Base-by-base conservation (phyloP, 2,797 vertebrate species). In the Molossus alvarezi region DNA sequence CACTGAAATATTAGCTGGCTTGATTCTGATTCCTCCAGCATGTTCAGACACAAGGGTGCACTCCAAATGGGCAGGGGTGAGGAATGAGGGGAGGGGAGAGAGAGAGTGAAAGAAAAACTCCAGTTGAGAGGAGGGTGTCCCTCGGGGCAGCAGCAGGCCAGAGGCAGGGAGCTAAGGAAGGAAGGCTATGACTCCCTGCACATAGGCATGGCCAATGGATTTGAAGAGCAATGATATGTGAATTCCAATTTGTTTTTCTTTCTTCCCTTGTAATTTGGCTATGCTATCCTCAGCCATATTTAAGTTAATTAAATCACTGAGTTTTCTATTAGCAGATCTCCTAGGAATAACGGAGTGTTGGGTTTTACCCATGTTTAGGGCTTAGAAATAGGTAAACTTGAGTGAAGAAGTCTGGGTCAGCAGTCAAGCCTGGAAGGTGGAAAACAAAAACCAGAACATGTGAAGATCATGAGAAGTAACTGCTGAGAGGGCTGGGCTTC, bases 201-300 rank as follows among this genome's bases (percentile, higher is more conserved):
- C 37, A 29, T 5, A 69, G 45, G 10, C 1, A 0, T 45, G 53
- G 14, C 60, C 37, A n/a, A 4, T 69, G 73, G 51, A 73, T 62
- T 73, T 72, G 27, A 72, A 83, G 37, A 87, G 14, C 25, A 55
- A 65, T 8, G 62, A 65, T n/a, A 57, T 13, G 51, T 15, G n/a
- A 57, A 65, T 71, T 76, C 9, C 9, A 65, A 23, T 18, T 65
- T 51, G 67, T 14, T 81, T 85, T 87, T 29, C 18, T 65, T 69
- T 89, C 80, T 64, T 85, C 79, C 37, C 71, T 82, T 95, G 13
- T 45, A 55, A 76, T 65, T 65, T 53, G 72, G 45, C 45, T 14
- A 29, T 55, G 77, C 21, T 88, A 10, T 51, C 15, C 9, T 33
- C 51, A 51, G 18, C 12, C 41, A 71, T 82, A 53, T 17, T 71